phyloP scores from a whole-genome alignment of 1,140 invertebrate species.

The Scaptomyza graminum region DNA sequence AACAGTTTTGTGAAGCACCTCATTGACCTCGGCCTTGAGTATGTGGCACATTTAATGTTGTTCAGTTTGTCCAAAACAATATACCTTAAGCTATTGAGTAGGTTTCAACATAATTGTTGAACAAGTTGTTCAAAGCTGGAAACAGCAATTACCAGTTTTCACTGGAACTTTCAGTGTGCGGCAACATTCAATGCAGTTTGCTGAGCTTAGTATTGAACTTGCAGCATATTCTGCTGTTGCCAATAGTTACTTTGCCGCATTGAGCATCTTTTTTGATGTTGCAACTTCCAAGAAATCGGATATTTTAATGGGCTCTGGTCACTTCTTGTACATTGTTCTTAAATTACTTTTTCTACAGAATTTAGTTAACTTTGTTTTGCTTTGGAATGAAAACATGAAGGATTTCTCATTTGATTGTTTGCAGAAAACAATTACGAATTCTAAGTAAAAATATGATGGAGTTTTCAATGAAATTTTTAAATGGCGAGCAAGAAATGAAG shows the following conservation, averaged over 20 bases:
- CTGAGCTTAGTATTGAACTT: neutral
- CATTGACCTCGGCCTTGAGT: slow-evolving; percentile 26
- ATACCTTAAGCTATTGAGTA: neutral
- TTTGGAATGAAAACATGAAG: neutral
- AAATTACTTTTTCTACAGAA: neutral
- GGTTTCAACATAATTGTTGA: neutral
- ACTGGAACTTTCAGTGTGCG: slow-evolving; percentile 6
- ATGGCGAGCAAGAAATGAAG: no score
- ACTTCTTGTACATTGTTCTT: neutral
- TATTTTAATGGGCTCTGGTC: neutral
- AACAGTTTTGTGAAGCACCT: neutral
- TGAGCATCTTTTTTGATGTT: neutral
- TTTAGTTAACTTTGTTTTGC: neutral
- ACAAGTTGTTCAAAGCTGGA: neutral
- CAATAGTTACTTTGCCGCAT: neutral
- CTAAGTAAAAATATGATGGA: no score
- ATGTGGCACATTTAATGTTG: neutral
- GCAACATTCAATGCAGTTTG: neutral
- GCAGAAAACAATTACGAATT: no score
- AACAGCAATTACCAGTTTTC: neutral
- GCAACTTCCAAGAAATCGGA: neutral
- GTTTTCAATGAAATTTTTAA: no score
- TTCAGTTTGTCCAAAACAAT: slow-evolving; percentile 9
- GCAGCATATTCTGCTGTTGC: neutral
- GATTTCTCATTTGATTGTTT: neutral